Conservation (phyloP, 1,140 invertebrate species). For the Aphelinus certus region DNA sequence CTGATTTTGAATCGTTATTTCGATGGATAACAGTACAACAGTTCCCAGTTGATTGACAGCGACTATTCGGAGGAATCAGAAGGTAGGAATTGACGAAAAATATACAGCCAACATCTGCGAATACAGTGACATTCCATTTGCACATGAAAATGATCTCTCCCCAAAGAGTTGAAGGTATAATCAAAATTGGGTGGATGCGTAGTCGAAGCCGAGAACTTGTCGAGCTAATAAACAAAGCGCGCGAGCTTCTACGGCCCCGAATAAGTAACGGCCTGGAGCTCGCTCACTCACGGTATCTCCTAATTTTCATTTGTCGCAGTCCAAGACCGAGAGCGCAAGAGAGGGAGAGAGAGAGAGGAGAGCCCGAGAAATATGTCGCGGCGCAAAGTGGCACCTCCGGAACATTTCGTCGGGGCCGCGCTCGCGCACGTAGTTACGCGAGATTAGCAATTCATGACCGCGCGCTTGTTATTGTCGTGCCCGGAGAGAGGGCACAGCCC, state of each 20-base stretch:
- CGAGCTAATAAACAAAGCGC: slow-evolving; percentile 41
- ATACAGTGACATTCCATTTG: no score
- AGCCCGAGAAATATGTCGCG: slow-evolving; percentile 45
- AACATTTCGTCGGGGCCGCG: slow-evolving; percentile 35
- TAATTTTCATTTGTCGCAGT: slow-evolving; percentile 23
- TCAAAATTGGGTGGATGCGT: no score
- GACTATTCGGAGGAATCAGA: no score
- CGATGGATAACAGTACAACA: no score
- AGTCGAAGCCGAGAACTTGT: no score
- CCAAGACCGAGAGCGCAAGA: no score
- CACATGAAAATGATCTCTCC: no score
- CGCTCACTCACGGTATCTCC: neutral
- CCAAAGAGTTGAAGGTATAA: no score
- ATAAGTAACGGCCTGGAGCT: neutral
- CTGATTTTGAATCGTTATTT: no score
- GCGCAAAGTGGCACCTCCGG: slow-evolving; percentile 11
- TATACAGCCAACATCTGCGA: no score
- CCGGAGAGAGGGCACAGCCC: slow-evolving; percentile 36
- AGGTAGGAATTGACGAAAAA: no score
- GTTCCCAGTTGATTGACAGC: no score
- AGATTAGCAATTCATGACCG: slow-evolving; percentile 64
- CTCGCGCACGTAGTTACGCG: slow-evolving; percentile 46
- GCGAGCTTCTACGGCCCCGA: slow-evolving; percentile 28
- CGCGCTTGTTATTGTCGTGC: slow-evolving; percentile 58
- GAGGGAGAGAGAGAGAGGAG: neutral